phyloP scores from a whole-genome alignment of 1,140 invertebrate species.

The Drosophila guanche region DNA sequence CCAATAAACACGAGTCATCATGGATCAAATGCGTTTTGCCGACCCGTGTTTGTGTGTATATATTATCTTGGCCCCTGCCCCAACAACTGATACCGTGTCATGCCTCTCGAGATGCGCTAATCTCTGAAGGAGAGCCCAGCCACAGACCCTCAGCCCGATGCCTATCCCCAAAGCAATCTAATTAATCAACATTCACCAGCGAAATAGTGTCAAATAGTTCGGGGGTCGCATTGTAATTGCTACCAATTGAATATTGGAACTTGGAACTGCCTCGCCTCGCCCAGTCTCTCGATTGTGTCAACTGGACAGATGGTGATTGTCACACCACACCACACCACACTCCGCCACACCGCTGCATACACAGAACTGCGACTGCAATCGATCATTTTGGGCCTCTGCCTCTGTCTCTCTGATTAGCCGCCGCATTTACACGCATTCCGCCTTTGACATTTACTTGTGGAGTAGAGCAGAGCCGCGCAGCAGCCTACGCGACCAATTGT shows the following conservation, averaged over 20 bases:
- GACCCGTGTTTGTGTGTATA: constrained; percentile 55
- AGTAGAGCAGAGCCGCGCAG: neutral
- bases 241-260: constrained; percentile 22
- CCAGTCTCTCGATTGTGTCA: constrained; percentile 47
- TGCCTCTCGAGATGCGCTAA: constrained; percentile 69
- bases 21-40: constrained; percentile 74
- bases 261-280: constrained; percentile 26
- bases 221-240: constrained; percentile 47
- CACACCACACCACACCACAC: constrained; percentile 7
- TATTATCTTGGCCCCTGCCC: constrained; percentile 29
- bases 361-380: constrained; percentile 26
- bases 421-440: constrained; percentile 72
- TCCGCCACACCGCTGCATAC: constrained; percentile 1
- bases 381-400: constrained; percentile 45
- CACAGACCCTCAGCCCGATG: neutral
- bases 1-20: constrained; percentile 56
- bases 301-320: constrained; percentile 42
- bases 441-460: constrained; percentile 54
- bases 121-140: constrained; percentile 29
- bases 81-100: constrained; percentile 15
- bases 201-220: constrained; percentile 66
- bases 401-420: constrained; percentile 61
- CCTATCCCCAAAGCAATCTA: constrained; percentile 50
- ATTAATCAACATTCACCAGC: constrained; percentile 72
- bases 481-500: constrained; percentile 35